These are phyloP conservation scores for Chloroceryle inda DNA, from an alignment of 2,797 vertebrate species.

Conservation along the genomic window DNA sequence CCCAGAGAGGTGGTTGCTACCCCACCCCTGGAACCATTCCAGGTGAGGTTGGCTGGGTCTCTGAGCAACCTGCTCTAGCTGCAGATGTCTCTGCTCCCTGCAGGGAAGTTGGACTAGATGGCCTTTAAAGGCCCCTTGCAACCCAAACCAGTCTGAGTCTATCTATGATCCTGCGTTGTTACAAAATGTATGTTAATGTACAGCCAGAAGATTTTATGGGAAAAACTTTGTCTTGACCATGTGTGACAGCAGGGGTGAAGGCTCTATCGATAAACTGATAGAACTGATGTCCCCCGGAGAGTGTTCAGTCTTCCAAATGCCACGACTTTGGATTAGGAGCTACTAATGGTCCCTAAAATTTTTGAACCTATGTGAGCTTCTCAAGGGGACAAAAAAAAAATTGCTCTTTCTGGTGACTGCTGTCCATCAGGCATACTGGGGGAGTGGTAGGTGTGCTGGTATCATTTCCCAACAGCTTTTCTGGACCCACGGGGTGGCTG, in stretches of 20 bases:
- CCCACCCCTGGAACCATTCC: background rate
- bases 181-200: background rate
- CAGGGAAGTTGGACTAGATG: background rate
- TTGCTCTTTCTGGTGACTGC: background rate
- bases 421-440: background rate
- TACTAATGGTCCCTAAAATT: background rate
- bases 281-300: background rate
- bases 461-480: background rate
- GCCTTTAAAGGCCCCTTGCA: background rate
- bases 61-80: background rate
- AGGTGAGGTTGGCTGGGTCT: background rate
- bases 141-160: background rate
- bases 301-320: background rate
- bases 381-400: background rate
- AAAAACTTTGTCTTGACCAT: accelerated
- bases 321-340: accelerated
- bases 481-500: no score
- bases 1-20: background rate
- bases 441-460: background rate
- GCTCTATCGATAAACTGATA: background rate
- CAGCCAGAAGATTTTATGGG: accelerated
- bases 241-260: background rate
- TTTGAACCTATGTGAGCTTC: background rate
- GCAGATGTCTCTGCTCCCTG: background rate
- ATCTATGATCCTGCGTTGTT: background rate